phyloP scores from a whole-genome alignment of 2,113 vertebrate species.

The Sitta europaea region DNA sequence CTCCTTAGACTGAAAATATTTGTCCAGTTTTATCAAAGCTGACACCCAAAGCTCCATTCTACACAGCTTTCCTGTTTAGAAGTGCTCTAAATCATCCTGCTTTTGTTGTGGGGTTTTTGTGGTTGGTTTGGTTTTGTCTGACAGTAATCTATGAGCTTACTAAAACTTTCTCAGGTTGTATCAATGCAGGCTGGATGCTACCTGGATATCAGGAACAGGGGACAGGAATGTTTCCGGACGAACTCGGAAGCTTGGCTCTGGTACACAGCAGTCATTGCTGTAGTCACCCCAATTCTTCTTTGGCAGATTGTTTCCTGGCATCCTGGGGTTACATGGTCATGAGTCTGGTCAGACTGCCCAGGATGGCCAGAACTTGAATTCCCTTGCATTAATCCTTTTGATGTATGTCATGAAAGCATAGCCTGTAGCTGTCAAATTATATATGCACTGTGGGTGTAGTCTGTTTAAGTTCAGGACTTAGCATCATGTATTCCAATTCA shows the following conservation, averaged over 20 bases:
- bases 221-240: background rate
- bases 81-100: background rate
- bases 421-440: conserved; percentile 51
- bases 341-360: background rate
- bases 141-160: background rate
- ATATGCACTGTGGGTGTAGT: background rate
- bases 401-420: background rate
- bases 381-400: conserved; percentile 4
- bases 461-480: conserved; percentile 39
- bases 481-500: conserved; percentile 35
- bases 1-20: background rate
- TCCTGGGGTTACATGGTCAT: background rate
- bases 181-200: background rate
- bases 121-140: background rate
- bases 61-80: background rate
- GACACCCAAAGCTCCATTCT: background rate
- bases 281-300: background rate
- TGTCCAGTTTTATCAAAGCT: background rate
- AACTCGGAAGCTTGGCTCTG: background rate
- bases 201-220: background rate
- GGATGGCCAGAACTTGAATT: background rate
- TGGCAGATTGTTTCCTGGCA: background rate
- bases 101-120: background rate
- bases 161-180: background rate
- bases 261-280: background rate